Base-by-base conservation (phyloP, 1,140 invertebrate species). In the Pissodes strobi region DNA sequence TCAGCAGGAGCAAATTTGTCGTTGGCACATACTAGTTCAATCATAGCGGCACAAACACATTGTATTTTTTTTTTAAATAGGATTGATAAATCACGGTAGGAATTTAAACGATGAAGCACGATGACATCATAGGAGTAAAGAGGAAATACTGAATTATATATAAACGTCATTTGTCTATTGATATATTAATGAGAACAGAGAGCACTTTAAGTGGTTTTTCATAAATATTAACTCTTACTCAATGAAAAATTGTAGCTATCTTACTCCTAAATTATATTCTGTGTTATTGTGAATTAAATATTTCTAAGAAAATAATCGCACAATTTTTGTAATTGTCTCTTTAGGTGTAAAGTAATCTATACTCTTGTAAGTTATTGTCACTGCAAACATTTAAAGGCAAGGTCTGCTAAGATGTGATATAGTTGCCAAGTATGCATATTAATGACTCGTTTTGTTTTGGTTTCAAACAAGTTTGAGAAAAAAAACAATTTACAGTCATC, bases 11-110 rank as follows among this genome's bases (percentile, higher is more conserved):
- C 87, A 88, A 73, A 85, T 89, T 15, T 87, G 86, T 71, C 82
- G 89, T 1, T 92, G 90, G 90, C 90, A 92, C 74, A 84, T 90
- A 4, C 78, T 91, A 12, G 83, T 90, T 41, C 78, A 76, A 13
- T 79, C 77, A 75, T 79, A 79, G 76, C 74, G 69, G 55, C 25
- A 9, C 25, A 27, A 5, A 27, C 25, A 27, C 25, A 12, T 5
- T 13, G 6, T 6, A 6, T 5, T 6, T 8, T 6, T 5, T 15
- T 17, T 4, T 9, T 51, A n/a, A 6, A 51, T 6, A 19, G 15
- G 41, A 15, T 8, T 6, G 41, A 18, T 45, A 15, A 48, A 37
- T 27, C 27, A 13, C 9, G 25, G 22, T 17, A 34, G 17, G 17
- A 17, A 19, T 55, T 17, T 55, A n/a, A n/a, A n/a, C n/a, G n/a